Conservation (phyloP, 2,888 invertebrate genomes). For the Labia minor region DNA sequence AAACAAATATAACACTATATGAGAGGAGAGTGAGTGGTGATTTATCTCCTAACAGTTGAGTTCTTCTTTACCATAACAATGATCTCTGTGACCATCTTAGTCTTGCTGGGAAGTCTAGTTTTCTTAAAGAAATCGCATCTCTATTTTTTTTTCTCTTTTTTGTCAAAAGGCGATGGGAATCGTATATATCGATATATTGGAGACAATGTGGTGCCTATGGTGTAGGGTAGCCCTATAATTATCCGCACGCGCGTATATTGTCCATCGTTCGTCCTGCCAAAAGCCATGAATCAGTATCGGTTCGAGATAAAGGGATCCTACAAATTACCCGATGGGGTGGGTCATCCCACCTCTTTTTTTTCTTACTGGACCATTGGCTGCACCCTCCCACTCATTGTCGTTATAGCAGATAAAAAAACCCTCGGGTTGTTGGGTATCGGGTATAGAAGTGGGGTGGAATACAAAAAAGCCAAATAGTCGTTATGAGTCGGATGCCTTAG, state of each 20-base stretch:
- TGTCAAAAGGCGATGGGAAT: not conserved
- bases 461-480: conserved; percentile 13
- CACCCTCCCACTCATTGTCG: conserved; percentile 13
- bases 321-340: not conserved
- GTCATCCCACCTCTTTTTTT: conserved; percentile 8
- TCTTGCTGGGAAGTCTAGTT: not conserved
- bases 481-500: conserved; percentile 5
- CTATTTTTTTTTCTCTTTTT: no score
- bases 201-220: conserved; percentile 5
- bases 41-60: not conserved
- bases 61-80: conserved; percentile 13
- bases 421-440: not conserved
- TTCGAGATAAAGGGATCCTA: conserved; percentile 5
- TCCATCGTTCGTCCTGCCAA: conserved; percentile 13
- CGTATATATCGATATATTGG: not conserved
- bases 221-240: conserved; percentile 3
- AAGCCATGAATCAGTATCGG: conserved; percentile 13
- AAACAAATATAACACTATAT: not conserved
- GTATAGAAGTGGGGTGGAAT: conserved; percentile 7
- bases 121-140: not conserved
- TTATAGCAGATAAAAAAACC: conserved; percentile 13
- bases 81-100: not conserved
- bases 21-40: no score
- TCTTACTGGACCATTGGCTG: conserved; percentile 1
- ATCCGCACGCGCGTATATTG: conserved; percentile 13